phyloP scores from a whole-genome alignment of 64 coral and sea anemone genomes.

The Stichodactyla mertensii region DNA sequence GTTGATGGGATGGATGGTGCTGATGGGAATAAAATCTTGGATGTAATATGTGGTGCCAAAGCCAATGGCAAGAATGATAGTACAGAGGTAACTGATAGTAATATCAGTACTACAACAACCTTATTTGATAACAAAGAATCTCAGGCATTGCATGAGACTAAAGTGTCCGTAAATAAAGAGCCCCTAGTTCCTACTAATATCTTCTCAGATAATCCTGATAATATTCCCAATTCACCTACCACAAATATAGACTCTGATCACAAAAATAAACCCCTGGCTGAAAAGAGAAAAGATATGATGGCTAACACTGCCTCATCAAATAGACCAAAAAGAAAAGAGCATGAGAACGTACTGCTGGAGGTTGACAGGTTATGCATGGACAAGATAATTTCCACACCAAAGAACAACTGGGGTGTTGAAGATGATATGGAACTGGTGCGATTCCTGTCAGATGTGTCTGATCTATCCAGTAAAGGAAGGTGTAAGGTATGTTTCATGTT shows the following conservation, averaged over 20 bases:
- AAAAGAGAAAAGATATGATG: neutral
- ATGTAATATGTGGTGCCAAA: neutral
- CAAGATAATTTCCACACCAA: conserved; percentile 21
- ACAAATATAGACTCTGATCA: neutral
- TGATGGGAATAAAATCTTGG: neutral
- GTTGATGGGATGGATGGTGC: neutral
- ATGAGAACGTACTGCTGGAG: conserved; percentile 31
- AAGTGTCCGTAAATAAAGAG: neutral
- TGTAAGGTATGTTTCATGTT: conserved; percentile 49
- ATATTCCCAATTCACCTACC: neutral
- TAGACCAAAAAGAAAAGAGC: neutral
- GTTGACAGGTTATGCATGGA: conserved; percentile 49
- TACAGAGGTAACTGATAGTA: neutral
- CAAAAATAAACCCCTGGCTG: neutral
- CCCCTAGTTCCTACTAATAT: neutral
- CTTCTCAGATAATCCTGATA: neutral
- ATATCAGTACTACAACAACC: neutral
- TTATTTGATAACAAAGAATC: neutral
- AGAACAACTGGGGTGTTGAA: conserved; percentile 49
- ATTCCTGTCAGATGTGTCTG: conserved; percentile 62
- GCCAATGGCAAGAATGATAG: neutral
- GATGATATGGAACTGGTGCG: conserved; percentile 62
- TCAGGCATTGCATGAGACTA: neutral
- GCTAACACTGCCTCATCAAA: neutral
- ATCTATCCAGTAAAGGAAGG: conserved; percentile 66